Evolutionary conservation across 1,140 invertebrate genomes (phyloP), one percentile per base, ranked within the genome.

Genomic region (Anastrepha obliqua): DNA sequence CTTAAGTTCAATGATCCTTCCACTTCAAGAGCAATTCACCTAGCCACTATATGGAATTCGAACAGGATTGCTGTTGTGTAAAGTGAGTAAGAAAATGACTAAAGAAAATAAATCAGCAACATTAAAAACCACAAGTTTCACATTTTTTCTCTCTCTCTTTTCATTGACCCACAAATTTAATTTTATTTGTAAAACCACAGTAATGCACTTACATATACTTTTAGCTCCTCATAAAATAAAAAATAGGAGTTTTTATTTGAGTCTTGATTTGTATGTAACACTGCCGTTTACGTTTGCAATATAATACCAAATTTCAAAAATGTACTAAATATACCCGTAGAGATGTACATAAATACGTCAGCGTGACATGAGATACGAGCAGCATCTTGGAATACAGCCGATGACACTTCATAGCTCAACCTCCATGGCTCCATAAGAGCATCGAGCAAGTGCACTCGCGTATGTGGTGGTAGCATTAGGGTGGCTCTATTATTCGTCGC

Each of bases 201-300:
- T 81, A 11, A 62, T 62, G n/a, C 15, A 62, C 6, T 62, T 17
- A 17, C 4, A 62, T 62, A 62, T 8, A 62, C 17, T 55, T 74
- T 74, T 67, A 67, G 15, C 42, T 74, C 39, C 8, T 44, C 42
- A 74, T 74, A 74, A 74, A 74, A 47, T 2, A 17, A 17, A 17
- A 74, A 81, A 55, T n/a, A 55, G 42, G 7, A 55, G 74, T 29
- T 20, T 81, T 74, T 74, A 74, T 47, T 81, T 29, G 74, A 81
- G 47, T 20, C 7, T 29, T 8, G 0, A 11, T 81, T 55, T 58
- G 20, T 81, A 8, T 81, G 42, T 81, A 55, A 81, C 51, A 55
- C n/a, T 86, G 55, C 29, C 59, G 85, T 86, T 86, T 86, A 86
- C 20, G 58, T 44, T 86, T 86, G 85, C 55, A 86, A 86, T 86